A percentile compares a stretch with the other conserved stretches of the same genome.
Evolutionary conservation across 2,797 vertebrate species (phyloP).

Genomic region (Macrochelys suwanniensis): DNA sequence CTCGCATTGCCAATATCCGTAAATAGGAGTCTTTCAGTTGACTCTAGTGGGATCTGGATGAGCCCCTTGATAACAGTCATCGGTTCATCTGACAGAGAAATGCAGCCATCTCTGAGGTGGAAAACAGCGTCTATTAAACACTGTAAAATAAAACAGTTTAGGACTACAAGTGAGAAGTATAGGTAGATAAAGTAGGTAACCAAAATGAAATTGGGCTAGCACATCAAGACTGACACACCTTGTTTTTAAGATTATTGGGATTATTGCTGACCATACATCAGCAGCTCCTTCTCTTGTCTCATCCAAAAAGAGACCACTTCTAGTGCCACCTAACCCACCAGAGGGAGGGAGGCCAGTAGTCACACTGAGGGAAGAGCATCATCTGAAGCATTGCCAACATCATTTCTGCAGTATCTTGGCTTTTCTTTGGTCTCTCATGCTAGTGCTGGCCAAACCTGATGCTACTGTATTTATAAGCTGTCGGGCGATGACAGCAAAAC

Average conservation of each 20-base stretch:
- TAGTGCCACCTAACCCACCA: not conserved
- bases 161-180: not conserved
- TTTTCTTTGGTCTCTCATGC: not conserved
- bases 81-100: conserved; percentile 12
- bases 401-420: not conserved
- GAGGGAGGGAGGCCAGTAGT: not conserved
- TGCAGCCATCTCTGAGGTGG: not conserved
- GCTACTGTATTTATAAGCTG: not conserved
- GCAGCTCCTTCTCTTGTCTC: not conserved
- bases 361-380: not conserved
- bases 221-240: not conserved
- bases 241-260: not conserved
- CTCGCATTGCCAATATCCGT: accelerated
- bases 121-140: conserved; percentile 41
- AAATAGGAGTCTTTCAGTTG: not conserved
- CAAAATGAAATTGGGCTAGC: not conserved
- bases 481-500: not conserved
- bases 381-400: not conserved
- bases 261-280: not conserved
- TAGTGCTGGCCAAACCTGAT: not conserved
- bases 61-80: conserved; percentile 21
- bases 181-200: not conserved
- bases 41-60: conserved; percentile 22
- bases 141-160: not conserved
- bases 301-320: not conserved